phyloP scores from a whole-genome alignment of 2,797 vertebrate genomes.

The Lepus oiostolus region DNA sequence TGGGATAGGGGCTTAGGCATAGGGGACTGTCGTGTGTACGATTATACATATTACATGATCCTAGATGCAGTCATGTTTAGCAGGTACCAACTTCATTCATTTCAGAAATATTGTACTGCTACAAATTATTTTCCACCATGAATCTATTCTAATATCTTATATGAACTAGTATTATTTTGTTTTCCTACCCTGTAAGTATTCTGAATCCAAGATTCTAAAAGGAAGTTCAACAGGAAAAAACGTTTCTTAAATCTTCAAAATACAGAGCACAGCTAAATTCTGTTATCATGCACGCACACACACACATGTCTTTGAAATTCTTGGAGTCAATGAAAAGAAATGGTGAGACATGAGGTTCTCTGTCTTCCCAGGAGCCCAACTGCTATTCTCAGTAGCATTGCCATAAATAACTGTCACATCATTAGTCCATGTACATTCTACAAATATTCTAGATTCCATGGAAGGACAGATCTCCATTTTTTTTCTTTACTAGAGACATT shows the following conservation, averaged over 20 bases:
- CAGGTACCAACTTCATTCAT: neutral
- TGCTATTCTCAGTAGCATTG: neutral
- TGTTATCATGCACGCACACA: neutral
- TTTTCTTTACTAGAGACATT: neutral
- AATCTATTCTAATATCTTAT: slow-evolving; percentile 39
- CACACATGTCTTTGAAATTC: neutral
- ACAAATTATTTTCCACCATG: slow-evolving; percentile 16
- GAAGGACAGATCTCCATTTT: neutral
- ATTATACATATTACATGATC: neutral
- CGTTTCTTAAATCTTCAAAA: neutral
- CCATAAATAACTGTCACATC: neutral
- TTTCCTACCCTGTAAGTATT: slow-evolving; percentile 47
- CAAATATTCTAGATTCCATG: slow-evolving; percentile 15
- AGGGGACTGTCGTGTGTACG: neutral
- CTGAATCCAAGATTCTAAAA: slow-evolving; percentile 45
- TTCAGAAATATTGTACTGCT: slow-evolving; percentile 24
- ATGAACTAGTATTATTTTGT: slow-evolving; percentile 32
- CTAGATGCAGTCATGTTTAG: slow-evolving; percentile 20
- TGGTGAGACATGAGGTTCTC: neutral
- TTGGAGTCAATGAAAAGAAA: neutral
- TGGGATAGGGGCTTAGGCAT: neutral
- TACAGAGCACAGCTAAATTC: neutral
- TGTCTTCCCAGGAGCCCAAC: neutral
- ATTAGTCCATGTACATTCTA: slow-evolving; percentile 18
- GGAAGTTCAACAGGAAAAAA: slow-evolving; percentile 44